phyloP scores from a whole-genome alignment of 2,797 vertebrate species.

The Eremophila alpestris region DNA sequence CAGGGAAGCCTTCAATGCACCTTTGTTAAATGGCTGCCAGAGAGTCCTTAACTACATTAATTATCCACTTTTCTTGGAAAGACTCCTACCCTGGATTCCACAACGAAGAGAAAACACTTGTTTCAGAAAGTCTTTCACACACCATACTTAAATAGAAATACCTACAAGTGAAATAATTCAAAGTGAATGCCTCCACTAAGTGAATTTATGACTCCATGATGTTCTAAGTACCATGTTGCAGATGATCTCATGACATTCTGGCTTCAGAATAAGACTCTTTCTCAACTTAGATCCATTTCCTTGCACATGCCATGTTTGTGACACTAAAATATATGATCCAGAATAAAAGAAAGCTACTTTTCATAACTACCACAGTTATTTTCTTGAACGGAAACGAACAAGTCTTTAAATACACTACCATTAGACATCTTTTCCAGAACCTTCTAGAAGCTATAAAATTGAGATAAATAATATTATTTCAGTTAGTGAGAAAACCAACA shows the following conservation, averaged over 20 bases:
- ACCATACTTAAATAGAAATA: background rate
- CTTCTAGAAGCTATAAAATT: background rate
- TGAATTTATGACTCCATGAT: background rate
- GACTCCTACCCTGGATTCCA: background rate
- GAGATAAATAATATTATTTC: background rate
- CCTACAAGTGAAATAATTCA: background rate
- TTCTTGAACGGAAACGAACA: background rate
- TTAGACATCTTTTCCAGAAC: background rate
- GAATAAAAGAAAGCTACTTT: background rate
- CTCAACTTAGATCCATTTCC: background rate
- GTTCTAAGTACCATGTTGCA: background rate
- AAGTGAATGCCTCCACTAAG: background rate
- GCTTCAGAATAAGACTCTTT: background rate
- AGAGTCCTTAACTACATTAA: background rate
- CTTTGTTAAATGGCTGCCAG: background rate
- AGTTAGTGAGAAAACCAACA: background rate
- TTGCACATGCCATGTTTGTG: background rate
- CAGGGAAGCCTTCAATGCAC: background rate
- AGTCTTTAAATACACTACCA: background rate
- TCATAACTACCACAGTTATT: background rate
- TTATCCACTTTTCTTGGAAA: background rate
- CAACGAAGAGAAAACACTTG: background rate
- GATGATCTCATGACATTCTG: background rate
- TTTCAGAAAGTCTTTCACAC: background rate
- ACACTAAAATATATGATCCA: background rate